A percentile compares a stretch with the other conserved stretches of the same genome.
These are phyloP conservation scores for Chlorops oryzae DNA, from an alignment of 1,140 invertebrate genomes.

Conservation along the genomic window DNA sequence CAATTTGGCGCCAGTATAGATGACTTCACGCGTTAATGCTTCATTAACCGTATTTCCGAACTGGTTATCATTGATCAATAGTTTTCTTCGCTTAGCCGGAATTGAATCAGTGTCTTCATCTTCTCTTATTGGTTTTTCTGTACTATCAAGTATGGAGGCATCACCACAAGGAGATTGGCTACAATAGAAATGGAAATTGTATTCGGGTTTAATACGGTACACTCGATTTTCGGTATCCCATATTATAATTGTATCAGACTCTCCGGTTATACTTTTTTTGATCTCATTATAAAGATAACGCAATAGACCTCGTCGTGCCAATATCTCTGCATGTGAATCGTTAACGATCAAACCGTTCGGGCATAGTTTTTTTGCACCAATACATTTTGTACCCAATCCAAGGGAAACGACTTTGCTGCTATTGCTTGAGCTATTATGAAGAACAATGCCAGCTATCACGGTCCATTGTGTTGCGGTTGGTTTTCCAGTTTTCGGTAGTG, in stretches of 20 bases:
- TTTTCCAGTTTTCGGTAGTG: slow-evolving; percentile 74
- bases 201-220: slow-evolving; percentile 53
- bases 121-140: neutral
- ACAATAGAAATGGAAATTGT: slow-evolving; percentile 79
- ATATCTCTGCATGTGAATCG: slow-evolving; percentile 88
- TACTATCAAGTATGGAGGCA: slow-evolving; percentile 51
- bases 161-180: slow-evolving; percentile 90
- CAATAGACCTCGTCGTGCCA: slow-evolving; percentile 75
- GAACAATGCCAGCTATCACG: slow-evolving; percentile 66
- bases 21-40: neutral
- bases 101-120: neutral
- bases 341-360: slow-evolving; percentile 65
- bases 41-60: neutral
- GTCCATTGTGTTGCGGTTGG: slow-evolving; percentile 79
- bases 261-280: slow-evolving; percentile 39
- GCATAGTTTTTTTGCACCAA: slow-evolving; percentile 62
- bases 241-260: slow-evolving; percentile 27
- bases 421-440: slow-evolving; percentile 38
- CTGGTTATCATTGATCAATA: too few relatives aligned
- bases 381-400: slow-evolving; percentile 86
- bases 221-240: slow-evolving; percentile 28
- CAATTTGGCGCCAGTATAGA: slow-evolving; percentile 84
- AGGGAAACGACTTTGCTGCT: slow-evolving; percentile 65
- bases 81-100: too few relatives aligned
- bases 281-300: slow-evolving; percentile 61